phyloP scores from a whole-genome alignment of 2,888 invertebrate species.

The Macrophya annulata region DNA sequence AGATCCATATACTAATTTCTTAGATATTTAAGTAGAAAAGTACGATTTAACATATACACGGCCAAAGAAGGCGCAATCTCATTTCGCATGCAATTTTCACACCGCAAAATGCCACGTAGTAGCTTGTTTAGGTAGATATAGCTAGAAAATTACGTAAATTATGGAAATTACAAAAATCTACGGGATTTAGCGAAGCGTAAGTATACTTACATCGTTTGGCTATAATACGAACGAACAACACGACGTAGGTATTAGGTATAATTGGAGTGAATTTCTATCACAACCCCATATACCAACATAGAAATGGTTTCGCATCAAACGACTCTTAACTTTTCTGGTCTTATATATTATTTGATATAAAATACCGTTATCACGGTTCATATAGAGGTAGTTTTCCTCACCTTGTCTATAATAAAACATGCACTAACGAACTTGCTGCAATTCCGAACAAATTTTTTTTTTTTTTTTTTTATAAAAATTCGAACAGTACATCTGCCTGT shows the following conservation, averaged over 20 bases:
- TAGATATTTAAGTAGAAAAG: not conserved
- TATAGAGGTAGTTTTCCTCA: not conserved
- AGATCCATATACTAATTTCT: not conserved
- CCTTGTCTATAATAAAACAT: no score
- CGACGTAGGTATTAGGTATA: not conserved
- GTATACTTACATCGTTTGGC: not conserved
- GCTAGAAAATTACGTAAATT: slow-evolving; percentile 11
- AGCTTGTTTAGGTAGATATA: no score
- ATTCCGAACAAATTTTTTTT: no score
- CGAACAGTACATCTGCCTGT: not conserved
- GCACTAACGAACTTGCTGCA: not conserved
- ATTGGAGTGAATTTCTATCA: not conserved
- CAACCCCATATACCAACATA: not conserved
- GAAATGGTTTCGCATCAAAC: not conserved
- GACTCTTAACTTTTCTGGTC: not conserved
- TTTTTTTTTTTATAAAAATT: not conserved
- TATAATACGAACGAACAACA: not conserved
- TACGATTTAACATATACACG: not conserved
- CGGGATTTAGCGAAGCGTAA: not conserved
- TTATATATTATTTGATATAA: not conserved
- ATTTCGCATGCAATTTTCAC: slow-evolving; percentile 2
- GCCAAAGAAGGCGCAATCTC: not conserved
- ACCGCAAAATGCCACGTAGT: not conserved
- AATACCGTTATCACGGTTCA: not conserved
- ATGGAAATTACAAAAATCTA: slow-evolving; percentile 7